Evolutionary conservation across 1,140 invertebrate species (phyloP).

Genomic region (Cotesia chilonis): DNA sequence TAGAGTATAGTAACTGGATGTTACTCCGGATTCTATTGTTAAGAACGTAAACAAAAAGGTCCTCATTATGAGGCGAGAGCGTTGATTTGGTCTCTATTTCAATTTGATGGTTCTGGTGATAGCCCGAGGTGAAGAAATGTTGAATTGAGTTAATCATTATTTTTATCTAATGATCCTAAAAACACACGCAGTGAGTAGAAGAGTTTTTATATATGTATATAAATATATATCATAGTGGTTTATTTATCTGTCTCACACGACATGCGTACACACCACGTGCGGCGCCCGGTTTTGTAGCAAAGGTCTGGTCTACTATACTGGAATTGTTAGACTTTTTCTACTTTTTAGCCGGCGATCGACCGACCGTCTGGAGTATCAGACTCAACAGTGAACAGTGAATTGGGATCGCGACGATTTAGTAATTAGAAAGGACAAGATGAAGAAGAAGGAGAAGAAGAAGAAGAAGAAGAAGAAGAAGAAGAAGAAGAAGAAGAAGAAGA

Average conservation of each 20-base stretch:
- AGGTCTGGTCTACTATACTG: background rate
- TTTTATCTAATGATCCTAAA: slow-evolving; percentile 12
- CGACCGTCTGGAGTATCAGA: slow-evolving; percentile 6
- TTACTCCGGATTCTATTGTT: too few species aligned
- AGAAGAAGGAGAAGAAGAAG: too few species aligned
- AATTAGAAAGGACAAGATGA: slow-evolving; percentile 2
- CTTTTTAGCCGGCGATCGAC: background rate
- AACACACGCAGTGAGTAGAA: background rate
- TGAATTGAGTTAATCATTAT: slow-evolving; percentile 10
- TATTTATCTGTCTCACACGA: slow-evolving; percentile 5
- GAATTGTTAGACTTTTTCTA: too few species aligned
- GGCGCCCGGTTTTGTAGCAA: background rate
- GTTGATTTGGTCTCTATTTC: background rate
- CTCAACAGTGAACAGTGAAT: background rate
- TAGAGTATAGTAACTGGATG: too few species aligned
- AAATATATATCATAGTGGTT: background rate
- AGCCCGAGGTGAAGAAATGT: slow-evolving; percentile 1
- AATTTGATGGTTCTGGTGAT: background rate
- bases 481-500: too few species aligned
- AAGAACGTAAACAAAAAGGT: too few species aligned
- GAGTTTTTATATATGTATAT: too few species aligned
- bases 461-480: too few species aligned
- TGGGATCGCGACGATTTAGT: slow-evolving; percentile 2
- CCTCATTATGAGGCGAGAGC: background rate
- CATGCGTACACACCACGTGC: slow-evolving; percentile 1